Percentiles rank a stretch among this genome's conserved stretches.
Evolutionary conservation across 2,888 invertebrate species (phyloP).

Genomic region (Galerucella nymphaeae): DNA sequence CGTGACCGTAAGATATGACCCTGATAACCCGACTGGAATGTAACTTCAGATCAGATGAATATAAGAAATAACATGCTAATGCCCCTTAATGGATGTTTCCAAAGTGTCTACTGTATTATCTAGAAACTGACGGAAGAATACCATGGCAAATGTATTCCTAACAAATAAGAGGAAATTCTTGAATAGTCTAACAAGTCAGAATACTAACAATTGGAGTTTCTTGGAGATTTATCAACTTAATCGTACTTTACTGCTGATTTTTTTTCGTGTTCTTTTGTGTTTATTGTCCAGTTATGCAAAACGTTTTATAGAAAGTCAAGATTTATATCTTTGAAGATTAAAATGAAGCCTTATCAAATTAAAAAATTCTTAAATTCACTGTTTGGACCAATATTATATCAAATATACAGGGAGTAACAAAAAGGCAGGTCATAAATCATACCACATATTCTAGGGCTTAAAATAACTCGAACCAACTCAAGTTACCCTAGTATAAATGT

Average conservation of each 20-base stretch:
- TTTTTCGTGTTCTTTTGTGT: slow-evolving; percentile 32
- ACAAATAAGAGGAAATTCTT: slow-evolving; percentile 33
- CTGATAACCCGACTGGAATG: slow-evolving; percentile 57
- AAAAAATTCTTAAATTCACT: too few relatives aligned
- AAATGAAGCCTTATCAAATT: too few relatives aligned
- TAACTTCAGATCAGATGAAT: slow-evolving; percentile 56
- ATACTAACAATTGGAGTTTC: slow-evolving; percentile 3
- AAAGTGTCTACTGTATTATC: slow-evolving; percentile 50
- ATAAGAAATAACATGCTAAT: slow-evolving; percentile 58
- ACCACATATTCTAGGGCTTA: too few relatives aligned
- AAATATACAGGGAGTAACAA: too few relatives aligned
- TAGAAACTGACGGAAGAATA: slow-evolving; percentile 42
- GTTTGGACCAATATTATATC: too few relatives aligned
- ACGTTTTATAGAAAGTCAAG: background rate
- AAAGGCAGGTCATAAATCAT: too few relatives aligned
- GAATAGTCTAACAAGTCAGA: slow-evolving; percentile 8
- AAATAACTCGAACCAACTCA: too few relatives aligned
- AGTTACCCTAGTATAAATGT: too few relatives aligned
- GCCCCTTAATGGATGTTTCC: slow-evolving; percentile 53
- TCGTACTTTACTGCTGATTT: slow-evolving; percentile 26
- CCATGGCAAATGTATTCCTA: slow-evolving; percentile 37
- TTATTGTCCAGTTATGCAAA: background rate
- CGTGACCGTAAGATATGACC: slow-evolving; percentile 55
- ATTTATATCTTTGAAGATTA: too few relatives aligned
- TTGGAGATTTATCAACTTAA: slow-evolving; percentile 21